These are phyloP conservation scores for Erebia palarica DNA, from an alignment of 2,888 invertebrate species.

Conservation along the genomic window DNA sequence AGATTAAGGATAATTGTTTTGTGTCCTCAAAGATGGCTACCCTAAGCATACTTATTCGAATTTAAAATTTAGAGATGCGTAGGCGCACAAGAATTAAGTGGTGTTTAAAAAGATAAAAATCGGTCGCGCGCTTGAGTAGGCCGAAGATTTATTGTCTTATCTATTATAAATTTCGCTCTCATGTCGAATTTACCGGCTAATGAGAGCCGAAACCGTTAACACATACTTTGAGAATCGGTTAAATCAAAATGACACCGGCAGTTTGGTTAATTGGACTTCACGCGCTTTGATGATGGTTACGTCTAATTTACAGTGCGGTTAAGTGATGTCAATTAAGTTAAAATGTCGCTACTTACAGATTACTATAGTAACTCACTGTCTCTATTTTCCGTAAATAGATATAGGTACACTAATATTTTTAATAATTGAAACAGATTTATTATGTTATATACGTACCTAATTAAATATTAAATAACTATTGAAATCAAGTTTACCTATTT, in stretches of 20 bases:
- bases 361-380: neutral
- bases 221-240: constrained; percentile 49
- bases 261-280: constrained; percentile 63
- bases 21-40: constrained; percentile 14
- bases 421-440: too few relatives aligned
- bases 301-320: constrained; percentile 40
- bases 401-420: too few relatives aligned
- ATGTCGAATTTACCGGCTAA: constrained; percentile 65
- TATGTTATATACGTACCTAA: neutral
- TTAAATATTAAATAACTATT: too few relatives aligned
- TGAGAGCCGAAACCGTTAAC: constrained; percentile 57
- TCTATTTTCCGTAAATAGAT: neutral
- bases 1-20: neutral
- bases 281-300: constrained; percentile 48
- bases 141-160: constrained; percentile 72
- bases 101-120: constrained; percentile 73
- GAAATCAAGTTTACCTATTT: too few relatives aligned
- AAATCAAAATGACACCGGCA: constrained; percentile 63
- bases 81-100: constrained; percentile 69
- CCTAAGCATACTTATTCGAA: constrained; percentile 51
- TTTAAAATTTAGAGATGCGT: constrained; percentile 70
- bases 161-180: constrained; percentile 63
- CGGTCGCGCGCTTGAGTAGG: constrained; percentile 67
- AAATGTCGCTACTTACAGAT: constrained; percentile 31
- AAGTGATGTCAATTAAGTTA: constrained; percentile 56